These are phyloP conservation scores for Peromyscus californicus DNA, from an alignment of 2,113 vertebrate species.

Conservation along the genomic window DNA sequence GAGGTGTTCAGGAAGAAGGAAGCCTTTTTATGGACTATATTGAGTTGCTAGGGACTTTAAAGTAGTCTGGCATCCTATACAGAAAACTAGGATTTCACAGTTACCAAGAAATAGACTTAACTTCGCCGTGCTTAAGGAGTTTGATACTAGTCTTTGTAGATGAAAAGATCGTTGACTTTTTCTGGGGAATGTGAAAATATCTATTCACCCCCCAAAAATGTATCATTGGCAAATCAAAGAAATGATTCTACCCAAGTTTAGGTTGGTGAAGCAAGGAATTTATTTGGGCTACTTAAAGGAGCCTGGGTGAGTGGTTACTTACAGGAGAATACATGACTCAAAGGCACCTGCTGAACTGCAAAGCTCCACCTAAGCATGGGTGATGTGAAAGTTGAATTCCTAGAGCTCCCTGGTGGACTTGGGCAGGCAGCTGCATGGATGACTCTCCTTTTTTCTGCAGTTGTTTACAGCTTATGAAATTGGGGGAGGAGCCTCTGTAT, in stretches of 20 bases:
- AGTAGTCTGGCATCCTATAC: background rate
- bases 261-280: background rate
- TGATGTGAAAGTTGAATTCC: background rate
- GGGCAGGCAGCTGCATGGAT: background rate
- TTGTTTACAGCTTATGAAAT: background rate
- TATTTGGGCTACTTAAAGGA: background rate
- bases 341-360: background rate
- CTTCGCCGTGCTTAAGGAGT: slow-evolving; percentile 6
- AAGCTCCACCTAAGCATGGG: background rate
- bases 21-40: background rate
- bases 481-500: background rate
- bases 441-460: background rate
- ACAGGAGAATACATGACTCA: background rate
- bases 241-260: background rate
- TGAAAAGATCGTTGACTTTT: background rate
- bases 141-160: background rate
- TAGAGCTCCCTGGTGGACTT: too few relatives aligned
- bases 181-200: background rate
- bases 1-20: background rate
- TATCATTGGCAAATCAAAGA: background rate
- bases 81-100: background rate
- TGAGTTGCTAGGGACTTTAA: slow-evolving; percentile 1
- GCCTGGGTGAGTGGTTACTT: background rate
- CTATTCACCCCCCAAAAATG: background rate
- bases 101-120: background rate